Evolutionary conservation across 2,113 vertebrate species (phyloP).

Genomic region (Siniperca knerii): DNA sequence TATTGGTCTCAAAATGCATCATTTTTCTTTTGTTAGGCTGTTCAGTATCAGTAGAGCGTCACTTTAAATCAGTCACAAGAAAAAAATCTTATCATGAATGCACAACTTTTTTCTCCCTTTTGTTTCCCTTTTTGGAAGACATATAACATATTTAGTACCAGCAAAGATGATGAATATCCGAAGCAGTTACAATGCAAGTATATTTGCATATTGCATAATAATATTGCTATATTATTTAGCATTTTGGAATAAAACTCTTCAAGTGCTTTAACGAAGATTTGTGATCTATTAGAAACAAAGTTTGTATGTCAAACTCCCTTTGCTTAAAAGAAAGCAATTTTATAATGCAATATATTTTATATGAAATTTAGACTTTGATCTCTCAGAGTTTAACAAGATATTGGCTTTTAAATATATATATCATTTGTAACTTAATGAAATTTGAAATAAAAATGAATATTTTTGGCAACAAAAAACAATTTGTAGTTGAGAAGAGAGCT

Average conservation of each 20-base stretch:
- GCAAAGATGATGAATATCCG: background rate
- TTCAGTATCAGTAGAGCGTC: background rate
- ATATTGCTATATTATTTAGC: background rate
- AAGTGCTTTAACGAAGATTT: background rate
- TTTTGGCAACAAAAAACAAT: constrained; percentile 29
- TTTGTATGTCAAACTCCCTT: constrained; percentile 1
- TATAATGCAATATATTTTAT: constrained; percentile 52
- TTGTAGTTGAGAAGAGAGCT: constrained; percentile 28
- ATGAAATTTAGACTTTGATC: constrained; percentile 21
- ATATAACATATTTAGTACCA: constrained; percentile 12
- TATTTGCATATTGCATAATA: too few species aligned
- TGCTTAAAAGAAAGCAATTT: background rate
- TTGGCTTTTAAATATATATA: constrained; percentile 35
- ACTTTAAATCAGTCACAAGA: background rate
- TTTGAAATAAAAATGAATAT: constrained; percentile 44
- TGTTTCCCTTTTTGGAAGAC: background rate
- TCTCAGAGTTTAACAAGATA: constrained; percentile 27
- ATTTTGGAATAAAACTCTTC: constrained; percentile 18
- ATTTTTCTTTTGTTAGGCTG: background rate
- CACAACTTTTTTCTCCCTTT: background rate
- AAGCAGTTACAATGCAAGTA: background rate
- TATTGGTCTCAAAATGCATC: background rate
- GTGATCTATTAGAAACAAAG: background rate
- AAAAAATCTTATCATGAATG: background rate
- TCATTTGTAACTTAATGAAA: constrained; percentile 31